Percentiles rank a stretch among this genome's conserved stretches.
phyloP scores from a whole-genome alignment of 1,140 invertebrate genomes.

The Heliconius nattereri region DNA sequence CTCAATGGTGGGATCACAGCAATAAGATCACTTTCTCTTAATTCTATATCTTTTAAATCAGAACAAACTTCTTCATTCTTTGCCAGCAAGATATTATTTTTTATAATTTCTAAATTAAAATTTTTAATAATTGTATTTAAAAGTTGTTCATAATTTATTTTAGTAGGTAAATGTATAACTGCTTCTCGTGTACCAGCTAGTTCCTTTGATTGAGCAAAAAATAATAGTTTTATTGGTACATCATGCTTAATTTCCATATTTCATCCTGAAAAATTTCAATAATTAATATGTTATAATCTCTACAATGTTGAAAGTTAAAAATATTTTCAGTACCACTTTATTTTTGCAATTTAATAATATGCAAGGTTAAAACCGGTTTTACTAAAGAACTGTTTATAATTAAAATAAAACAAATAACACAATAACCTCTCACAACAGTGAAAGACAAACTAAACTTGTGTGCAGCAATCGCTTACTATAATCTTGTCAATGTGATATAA shows the following conservation, averaged over 20 bases:
- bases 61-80: constrained; percentile 89
- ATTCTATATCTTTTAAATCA: constrained; percentile 80
- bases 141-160: constrained; percentile 81
- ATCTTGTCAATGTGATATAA: too few species aligned
- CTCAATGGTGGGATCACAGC: constrained; percentile 94
- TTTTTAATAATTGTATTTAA: constrained; percentile 81
- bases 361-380: constrained; percentile 4
- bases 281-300: background rate
- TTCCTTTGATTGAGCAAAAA: constrained; percentile 94
- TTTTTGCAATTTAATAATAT: background rate
- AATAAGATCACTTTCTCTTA: constrained; percentile 87
- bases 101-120: constrained; percentile 86
- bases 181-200: constrained; percentile 84
- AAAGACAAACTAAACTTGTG: constrained; percentile 13
- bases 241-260: constrained; percentile 72
- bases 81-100: constrained; percentile 88
- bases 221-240: constrained; percentile 86
- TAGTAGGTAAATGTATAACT: constrained; percentile 76
- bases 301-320: constrained; percentile 20
- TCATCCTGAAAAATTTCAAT: constrained; percentile 52
- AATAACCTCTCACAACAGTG: constrained; percentile 7
- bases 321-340: constrained; percentile 5
- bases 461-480: too few species aligned
- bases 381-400: background rate
- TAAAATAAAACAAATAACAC: constrained; percentile 23